These are phyloP conservation scores for Cetoscarus ocellatus DNA, from an alignment of 2,797 vertebrate genomes.

Conservation along the genomic window DNA sequence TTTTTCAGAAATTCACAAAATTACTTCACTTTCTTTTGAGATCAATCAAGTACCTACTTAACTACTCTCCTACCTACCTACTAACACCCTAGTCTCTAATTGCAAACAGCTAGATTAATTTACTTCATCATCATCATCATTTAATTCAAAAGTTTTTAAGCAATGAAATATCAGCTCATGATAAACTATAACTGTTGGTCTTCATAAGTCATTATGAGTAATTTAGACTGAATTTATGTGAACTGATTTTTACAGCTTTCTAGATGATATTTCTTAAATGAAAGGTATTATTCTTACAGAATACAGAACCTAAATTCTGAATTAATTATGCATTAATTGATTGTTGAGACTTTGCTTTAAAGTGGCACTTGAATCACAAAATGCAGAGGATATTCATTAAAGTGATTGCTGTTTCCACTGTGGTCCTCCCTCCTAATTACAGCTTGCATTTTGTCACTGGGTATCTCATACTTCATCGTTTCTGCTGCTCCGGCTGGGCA, in stretches of 20 bases:
- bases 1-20: too few species aligned
- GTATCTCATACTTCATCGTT: conserved; percentile 83
- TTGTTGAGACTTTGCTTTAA: background rate
- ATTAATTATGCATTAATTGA: background rate
- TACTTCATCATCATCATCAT: too few species aligned
- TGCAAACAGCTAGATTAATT: too few species aligned
- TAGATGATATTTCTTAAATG: background rate
- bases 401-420: conserved; percentile 27
- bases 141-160: too few species aligned
- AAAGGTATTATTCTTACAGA: background rate
- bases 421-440: conserved; percentile 64
- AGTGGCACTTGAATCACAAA: conserved; percentile 8
- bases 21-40: too few species aligned
- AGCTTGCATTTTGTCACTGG: conserved; percentile 64
- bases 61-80: too few species aligned
- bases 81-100: too few species aligned
- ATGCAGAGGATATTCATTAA: conserved; percentile 32
- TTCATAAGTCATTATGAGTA: background rate
- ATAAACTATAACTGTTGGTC: too few species aligned
- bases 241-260: background rate
- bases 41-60: too few species aligned
- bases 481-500: conserved; percentile 83
- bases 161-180: too few species aligned
- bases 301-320: background rate
- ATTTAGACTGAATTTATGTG: background rate